These are phyloP conservation scores for Pristionchus japonicus DNA, from an alignment of 2,888 invertebrate genomes.

Conservation along the genomic window DNA sequence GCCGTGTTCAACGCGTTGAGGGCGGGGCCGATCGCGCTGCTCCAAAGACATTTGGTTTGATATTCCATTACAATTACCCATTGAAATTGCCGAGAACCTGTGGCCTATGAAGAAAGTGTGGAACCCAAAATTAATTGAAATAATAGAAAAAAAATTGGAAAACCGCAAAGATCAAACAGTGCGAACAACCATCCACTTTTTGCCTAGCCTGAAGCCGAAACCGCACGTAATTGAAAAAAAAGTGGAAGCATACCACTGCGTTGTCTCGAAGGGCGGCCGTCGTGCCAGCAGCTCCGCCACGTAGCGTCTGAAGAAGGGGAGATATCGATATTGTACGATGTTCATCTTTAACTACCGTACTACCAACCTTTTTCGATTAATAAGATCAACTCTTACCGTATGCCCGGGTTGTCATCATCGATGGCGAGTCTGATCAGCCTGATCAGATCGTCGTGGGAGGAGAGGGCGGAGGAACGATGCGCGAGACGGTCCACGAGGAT, in stretches of 20 bases:
- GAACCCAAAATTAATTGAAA: neutral
- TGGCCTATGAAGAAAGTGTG: neutral
- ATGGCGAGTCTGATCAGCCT: conserved; percentile 49
- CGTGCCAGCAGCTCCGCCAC: conserved; percentile 25
- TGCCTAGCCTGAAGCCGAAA: no score
- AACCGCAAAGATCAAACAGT: no score
- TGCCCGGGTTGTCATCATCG: conserved; percentile 51
- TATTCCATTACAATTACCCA: neutral
- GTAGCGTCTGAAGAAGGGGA: neutral
- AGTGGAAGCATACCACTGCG: conserved; percentile 5
- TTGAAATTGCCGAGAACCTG: neutral
- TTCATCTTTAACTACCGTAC: neutral
- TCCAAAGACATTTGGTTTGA: neutral
- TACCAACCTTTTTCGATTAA: no score
- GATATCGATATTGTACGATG: neutral
- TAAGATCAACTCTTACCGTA: neutral
- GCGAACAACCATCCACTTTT: no score
- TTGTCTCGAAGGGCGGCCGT: conserved; percentile 33
- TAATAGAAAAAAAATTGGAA: no score
- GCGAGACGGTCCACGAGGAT: conserved; percentile 61
- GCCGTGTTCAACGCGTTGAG: neutral
- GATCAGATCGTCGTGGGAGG: conserved; percentile 40
- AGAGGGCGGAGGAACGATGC: conserved; percentile 34
- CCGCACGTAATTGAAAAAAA: neutral
- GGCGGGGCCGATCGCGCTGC: neutral